These are phyloP conservation scores for Trachelus stipa DNA, from an alignment of 2,888 invertebrate genomes.

Conservation along the genomic window DNA sequence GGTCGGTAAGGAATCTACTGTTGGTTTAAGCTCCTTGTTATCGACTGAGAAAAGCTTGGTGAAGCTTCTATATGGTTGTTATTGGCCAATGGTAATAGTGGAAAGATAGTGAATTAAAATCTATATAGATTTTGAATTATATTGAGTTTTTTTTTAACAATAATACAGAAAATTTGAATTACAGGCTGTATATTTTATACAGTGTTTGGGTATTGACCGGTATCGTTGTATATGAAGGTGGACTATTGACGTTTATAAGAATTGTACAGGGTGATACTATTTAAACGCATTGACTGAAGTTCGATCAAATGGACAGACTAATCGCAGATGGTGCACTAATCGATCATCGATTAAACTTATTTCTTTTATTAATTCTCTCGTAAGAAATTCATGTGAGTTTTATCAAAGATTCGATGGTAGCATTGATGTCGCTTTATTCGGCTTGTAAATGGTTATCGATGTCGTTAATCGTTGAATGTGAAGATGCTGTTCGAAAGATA, in stretches of 20 bases:
- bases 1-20: constrained; percentile 66
- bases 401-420: too few relatives aligned
- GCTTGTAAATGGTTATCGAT: too few relatives aligned
- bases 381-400: too few relatives aligned
- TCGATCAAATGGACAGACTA: neutral
- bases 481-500: too few relatives aligned
- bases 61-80: constrained; percentile 6
- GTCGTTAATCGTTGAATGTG: too few relatives aligned
- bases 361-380: neutral
- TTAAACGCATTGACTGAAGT: neutral
- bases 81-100: neutral
- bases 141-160: too few relatives aligned
- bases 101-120: neutral
- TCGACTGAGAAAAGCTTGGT: neutral
- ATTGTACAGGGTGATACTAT: neutral
- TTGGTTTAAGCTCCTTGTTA: neutral
- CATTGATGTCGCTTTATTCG: too few relatives aligned
- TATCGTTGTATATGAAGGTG: neutral
- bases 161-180: neutral
- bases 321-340: neutral
- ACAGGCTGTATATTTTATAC: neutral
- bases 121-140: neutral
- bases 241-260: neutral
- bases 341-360: neutral
- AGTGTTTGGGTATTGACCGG: neutral